phyloP scores from a whole-genome alignment of 2,888 invertebrate genomes.

The Archaeoteleia sp. region DNA sequence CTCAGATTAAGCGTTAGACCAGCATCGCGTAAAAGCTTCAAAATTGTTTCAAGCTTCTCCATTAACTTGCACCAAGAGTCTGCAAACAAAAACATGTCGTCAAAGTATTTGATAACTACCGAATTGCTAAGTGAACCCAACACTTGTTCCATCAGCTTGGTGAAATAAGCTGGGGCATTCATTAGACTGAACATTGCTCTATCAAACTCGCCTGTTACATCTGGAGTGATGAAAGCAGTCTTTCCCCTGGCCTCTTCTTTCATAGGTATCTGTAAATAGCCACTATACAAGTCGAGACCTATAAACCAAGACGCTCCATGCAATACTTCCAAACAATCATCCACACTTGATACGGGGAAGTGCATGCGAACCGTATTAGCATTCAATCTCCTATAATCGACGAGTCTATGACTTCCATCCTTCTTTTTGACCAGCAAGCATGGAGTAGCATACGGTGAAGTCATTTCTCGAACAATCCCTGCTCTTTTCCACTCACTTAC shows the following conservation, averaged over 20 bases:
- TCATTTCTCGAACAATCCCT: no score
- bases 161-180: conserved; percentile 59
- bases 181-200: conserved; percentile 59
- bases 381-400: conserved; percentile 53
- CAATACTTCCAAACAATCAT: conserved; percentile 51
- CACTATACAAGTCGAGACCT: conserved; percentile 30
- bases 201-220: conserved; percentile 56
- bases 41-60: conserved; percentile 49
- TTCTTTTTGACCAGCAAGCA: conserved; percentile 50
- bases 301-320: conserved; percentile 32
- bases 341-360: conserved; percentile 50
- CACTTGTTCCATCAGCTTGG: not conserved
- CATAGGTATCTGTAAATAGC: conserved; percentile 43
- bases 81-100: no score
- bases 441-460: conserved; percentile 53
- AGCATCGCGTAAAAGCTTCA: conserved; percentile 43
- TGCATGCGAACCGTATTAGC: conserved; percentile 37
- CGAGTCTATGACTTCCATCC: conserved; percentile 40
- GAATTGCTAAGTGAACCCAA: no score
- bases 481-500: no score
- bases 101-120: no score
- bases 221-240: conserved; percentile 53
- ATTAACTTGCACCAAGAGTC: conserved; percentile 58
- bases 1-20: conserved; percentile 10
- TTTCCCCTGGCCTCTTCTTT: conserved; percentile 32